Base-by-base conservation (phyloP, 2,113 vertebrate species). In the Arvicanthis niloticus region DNA sequence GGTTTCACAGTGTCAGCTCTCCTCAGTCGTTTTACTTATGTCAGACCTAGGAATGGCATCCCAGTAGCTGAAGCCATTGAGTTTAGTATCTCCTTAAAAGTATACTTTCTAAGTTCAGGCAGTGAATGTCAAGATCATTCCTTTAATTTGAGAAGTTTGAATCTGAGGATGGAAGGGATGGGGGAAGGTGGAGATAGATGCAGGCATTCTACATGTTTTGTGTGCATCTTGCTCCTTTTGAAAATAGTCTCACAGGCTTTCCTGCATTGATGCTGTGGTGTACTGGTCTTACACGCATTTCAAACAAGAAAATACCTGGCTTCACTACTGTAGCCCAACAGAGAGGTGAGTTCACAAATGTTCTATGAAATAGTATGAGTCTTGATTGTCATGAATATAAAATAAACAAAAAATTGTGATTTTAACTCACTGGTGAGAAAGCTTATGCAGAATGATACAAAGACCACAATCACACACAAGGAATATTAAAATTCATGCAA, bases 61-160 rank as follows among this genome's bases (percentile, higher is more conserved):
- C 96, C 93, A 96, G 92, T 96, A 98, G 97, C 97, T 98, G 97
- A 99, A 98, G 97, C 97, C 97, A 95, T 31, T 98, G 96, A 97
- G 80, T 95, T 84, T 91, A 81, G 95, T 98, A 98, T 98, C 93
- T 98, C 97, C 45, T 97, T 97, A 92, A 98, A 98, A 98, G 94
- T 97, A 97, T 96, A 97, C 95, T 97, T 98, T 96, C 97, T 98
- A 75, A 0, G 84, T 94, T 93, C 94, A 97, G 86, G 91, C 72
- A 73, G 93, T 81, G 72, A 85, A 34, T 94, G 95, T 98, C 97
- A 98, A 96, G 95, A 98, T 96, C 97, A 97, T 97, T 98, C 81
- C 91, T 95, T 95, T 96, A 88, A 84, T 95, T 87, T 93, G 42
- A 88, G 26, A 56, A 93, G 56, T 10, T 82, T 91, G 53, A 62